Evolutionary conservation across 2,797 vertebrate species (phyloP), one percentile per base, ranked within the genome.

Genomic region (Diplodus sargus): DNA sequence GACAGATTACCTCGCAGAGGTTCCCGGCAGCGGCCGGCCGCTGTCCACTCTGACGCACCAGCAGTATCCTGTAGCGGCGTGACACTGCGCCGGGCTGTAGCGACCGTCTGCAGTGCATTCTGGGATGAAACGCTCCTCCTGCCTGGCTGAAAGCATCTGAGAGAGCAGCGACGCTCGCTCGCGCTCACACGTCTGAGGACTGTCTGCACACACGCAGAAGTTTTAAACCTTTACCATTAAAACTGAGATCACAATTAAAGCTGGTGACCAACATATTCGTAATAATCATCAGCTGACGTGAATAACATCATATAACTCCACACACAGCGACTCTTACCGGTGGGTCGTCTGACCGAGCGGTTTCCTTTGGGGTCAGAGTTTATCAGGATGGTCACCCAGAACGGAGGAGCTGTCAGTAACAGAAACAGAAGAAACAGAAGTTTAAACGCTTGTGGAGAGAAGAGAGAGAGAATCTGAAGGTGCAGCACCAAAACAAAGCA

Each of bases 11-110:
- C 95, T 95, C 14, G 94, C 94, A 1, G 97, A 96, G 20, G 96
- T 97, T 14, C 96, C 96, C 0, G 96, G 96, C 28, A 97, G 94
- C 9, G 96, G 96, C 22, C 96, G 90, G 3, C 97, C 97, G 0
- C 95, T 96, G 73, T 97, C 97, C 60, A 93, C 95, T 68, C 96
- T 89, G 12, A 97, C 96, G 18, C 97, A 97, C 97, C 96, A 97
- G 84, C 97, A 97, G 90, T 97, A 97, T 23, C 96, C 96, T 0
- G 96, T 96, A 30, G 95, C 94, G 0, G 94, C 90, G 78, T 97
- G 95, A 67, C 96, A 97, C 78, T 97, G 97, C 39, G 96, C 95
- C 0, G 96, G 92, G 82, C 94, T 96, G 92, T 97, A 97, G 23
- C 95, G 95, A 5, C 97, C 97, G 0, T 96, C 96, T 8, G 94